Evolutionary conservation across 1,140 invertebrate species (phyloP).

Genomic region (Phenacoccus solenopsis): DNA sequence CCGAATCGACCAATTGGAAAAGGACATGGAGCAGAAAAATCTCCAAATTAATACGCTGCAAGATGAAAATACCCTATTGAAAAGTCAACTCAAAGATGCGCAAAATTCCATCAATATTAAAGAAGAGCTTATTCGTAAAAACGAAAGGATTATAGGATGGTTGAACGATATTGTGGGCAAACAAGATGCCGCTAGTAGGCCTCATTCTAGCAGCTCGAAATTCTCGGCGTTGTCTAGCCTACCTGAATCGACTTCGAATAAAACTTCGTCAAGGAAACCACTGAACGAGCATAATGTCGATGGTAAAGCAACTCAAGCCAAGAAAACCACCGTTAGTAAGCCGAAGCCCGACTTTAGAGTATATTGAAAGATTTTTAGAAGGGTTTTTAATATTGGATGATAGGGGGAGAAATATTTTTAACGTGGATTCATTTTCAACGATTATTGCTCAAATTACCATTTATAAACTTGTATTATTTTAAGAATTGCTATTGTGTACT

Average conservation of each 20-base stretch:
- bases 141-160: conserved; percentile 8
- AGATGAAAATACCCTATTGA: neutral
- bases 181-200: neutral
- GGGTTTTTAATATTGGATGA: too few relatives aligned
- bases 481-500: too few relatives aligned
- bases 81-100: neutral
- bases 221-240: neutral
- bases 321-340: neutral
- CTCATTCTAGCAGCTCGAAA: neutral
- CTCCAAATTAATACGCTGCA: neutral
- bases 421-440: too few relatives aligned
- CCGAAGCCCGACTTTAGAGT: neutral
- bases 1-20: neutral
- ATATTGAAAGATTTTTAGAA: too few relatives aligned
- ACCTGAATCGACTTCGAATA: neutral
- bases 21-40: neutral
- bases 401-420: too few relatives aligned
- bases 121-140: neutral
- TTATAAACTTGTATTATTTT: too few relatives aligned
- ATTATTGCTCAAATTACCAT: too few relatives aligned
- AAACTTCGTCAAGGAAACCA: neutral
- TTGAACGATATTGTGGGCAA: neutral
- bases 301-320: neutral
- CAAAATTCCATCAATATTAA: neutral
- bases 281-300: too few relatives aligned